phyloP scores from a whole-genome alignment of 30 jellyfish, hydroid and myxozoan genomes.

The Aurelia sp. region DNA sequence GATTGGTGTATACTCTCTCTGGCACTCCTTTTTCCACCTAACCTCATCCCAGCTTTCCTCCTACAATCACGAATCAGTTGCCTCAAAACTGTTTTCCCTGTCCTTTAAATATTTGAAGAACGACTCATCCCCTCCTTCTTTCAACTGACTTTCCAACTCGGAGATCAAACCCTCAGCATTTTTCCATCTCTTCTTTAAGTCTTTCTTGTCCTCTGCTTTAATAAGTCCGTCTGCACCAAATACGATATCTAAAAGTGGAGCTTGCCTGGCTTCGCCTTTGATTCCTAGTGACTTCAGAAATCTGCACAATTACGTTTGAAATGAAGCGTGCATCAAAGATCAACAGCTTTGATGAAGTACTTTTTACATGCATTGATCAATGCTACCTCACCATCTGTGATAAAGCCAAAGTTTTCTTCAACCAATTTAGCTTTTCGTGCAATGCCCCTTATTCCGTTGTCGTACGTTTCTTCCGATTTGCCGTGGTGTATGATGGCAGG shows the following conservation, averaged over 20 bases:
- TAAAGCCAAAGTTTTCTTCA: background rate
- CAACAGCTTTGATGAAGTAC: background rate
- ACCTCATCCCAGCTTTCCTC: background rate
- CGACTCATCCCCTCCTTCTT: background rate
- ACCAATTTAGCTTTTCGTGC: conserved; percentile 6
- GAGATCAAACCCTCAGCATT: too few relatives aligned
- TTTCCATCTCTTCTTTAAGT: conserved; percentile 1
- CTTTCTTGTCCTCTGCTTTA: conserved; percentile 8
- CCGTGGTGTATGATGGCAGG: conserved; percentile 13
- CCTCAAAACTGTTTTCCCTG: background rate
- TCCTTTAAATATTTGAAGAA: background rate
- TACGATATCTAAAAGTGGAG: conserved; percentile 12
- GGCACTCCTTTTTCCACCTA: background rate
- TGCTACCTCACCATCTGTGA: conserved; percentile 40
- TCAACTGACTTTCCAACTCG: background rate
- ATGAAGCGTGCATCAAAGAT: conserved; percentile 25
- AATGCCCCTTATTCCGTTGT: conserved; percentile 4
- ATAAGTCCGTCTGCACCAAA: conserved; percentile 31
- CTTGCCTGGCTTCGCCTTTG: background rate
- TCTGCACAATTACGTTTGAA: background rate
- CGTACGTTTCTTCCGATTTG: conserved; percentile 10
- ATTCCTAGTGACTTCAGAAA: conserved; percentile 25
- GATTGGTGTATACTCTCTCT: background rate
- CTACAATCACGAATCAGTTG: background rate
- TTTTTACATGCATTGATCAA: conserved; percentile 14